Conservation (phyloP, 53 echinoderm and acorn worm species). For the Mesocentrotus franciscanus region DNA sequence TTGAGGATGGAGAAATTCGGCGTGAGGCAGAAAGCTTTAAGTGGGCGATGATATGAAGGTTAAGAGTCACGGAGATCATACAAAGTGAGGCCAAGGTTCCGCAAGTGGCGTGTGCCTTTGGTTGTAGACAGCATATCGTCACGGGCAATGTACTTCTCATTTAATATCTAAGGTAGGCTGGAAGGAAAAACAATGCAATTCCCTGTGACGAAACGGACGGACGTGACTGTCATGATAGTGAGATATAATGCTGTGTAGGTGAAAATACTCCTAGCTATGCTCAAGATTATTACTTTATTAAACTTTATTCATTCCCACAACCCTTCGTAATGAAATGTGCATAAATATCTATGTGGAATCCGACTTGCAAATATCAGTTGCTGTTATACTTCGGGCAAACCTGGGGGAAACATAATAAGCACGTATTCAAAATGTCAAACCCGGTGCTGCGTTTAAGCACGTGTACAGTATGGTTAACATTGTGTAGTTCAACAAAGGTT, state of each 20-base stretch:
- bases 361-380: no score
- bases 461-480: no score
- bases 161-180: constrained; percentile 15
- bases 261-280: neutral
- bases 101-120: neutral
- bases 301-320: neutral
- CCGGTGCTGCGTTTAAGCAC: no score
- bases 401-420: no score
- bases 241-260: neutral
- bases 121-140: neutral
- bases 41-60: constrained; percentile 50
- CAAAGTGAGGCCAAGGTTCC: constrained; percentile 13
- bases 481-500: no score
- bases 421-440: no score
- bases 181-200: neutral
- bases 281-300: neutral
- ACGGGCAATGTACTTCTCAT: constrained; percentile 48
- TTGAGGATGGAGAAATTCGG: neutral
- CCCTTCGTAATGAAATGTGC: neutral
- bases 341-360: no score
- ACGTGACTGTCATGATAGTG: no score
- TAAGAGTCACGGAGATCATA: constrained; percentile 18
- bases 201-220: neutral
- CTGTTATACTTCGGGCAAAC: no score
- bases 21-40: constrained; percentile 45